Conservation (phyloP, 2,113 vertebrate species). For the Apeltes quadracus region DNA sequence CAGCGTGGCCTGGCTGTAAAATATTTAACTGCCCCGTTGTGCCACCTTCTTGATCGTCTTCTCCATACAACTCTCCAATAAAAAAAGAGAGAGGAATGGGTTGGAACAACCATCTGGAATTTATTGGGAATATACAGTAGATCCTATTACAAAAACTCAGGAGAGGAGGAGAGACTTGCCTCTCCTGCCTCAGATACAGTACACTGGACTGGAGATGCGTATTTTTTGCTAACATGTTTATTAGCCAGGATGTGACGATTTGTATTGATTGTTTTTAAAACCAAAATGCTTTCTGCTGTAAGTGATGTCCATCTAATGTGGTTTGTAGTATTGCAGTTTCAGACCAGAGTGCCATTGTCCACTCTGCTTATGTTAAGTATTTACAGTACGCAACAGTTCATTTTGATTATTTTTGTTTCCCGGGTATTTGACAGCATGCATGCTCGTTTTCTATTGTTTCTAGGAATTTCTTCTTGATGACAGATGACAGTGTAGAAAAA, state of each 20-base stretch:
- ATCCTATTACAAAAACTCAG: constrained; percentile 21
- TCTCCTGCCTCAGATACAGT: neutral
- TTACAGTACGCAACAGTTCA: no score
- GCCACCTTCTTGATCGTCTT: constrained; percentile 41
- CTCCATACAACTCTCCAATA: constrained; percentile 49
- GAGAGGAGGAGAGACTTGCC: neutral
- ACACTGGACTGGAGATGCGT: neutral
- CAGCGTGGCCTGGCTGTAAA: constrained; percentile 45
- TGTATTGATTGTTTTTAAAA: neutral
- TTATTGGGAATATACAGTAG: constrained; percentile 20
- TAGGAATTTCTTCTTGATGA: neutral
- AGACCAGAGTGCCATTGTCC: neutral
- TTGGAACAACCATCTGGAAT: constrained; percentile 31
- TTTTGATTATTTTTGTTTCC: neutral
- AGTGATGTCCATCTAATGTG: neutral
- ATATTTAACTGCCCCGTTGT: constrained; percentile 39
- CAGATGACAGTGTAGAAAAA: neutral
- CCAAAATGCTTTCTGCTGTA: neutral
- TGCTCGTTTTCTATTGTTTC: neutral
- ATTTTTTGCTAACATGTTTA: constrained; percentile 10
- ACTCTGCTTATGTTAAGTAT: neutral
- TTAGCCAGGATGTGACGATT: constrained; percentile 2
- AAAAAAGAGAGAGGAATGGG: constrained; percentile 12
- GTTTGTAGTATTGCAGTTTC: neutral
- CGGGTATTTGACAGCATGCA: neutral